phyloP scores from a whole-genome alignment of 2,113 vertebrate species.

The Picathartes gymnocephalus region DNA sequence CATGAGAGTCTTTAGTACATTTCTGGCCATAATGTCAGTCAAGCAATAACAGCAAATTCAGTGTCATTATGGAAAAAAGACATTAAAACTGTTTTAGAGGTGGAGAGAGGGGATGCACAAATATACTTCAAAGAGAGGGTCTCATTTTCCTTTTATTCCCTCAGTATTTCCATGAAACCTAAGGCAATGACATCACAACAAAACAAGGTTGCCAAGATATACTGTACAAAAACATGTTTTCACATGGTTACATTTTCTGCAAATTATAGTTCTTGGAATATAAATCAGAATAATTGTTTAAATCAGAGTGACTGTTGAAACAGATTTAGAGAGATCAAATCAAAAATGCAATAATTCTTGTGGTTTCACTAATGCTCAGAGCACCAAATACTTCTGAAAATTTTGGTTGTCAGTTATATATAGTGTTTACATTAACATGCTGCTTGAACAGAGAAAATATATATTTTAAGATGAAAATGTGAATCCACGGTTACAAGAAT shows the following conservation, averaged over 20 bases:
- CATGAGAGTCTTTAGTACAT: neutral
- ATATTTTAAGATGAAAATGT: conserved; percentile 82
- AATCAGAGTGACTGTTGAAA: conserved; percentile 82
- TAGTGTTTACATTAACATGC: conserved; percentile 81
- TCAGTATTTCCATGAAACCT: conserved; percentile 69
- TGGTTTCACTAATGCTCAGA: conserved; percentile 73
- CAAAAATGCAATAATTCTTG: conserved; percentile 80
- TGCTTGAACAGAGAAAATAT: conserved; percentile 79
- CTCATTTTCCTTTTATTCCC: conserved; percentile 58
- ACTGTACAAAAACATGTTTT: conserved; percentile 76
- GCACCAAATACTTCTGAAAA: conserved; percentile 77
- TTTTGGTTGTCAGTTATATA: conserved; percentile 78
- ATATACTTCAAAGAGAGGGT: conserved; percentile 54
- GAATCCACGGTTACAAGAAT: conserved; percentile 81
- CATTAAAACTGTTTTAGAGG: conserved; percentile 9
- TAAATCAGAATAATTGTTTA: conserved; percentile 85
- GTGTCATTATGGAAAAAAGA: conserved; percentile 2
- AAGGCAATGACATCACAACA: conserved; percentile 78
- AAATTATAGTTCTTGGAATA: conserved; percentile 79
- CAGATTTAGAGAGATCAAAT: conserved; percentile 84
- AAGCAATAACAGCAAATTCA: conserved; percentile 31
- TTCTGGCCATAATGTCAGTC: neutral
- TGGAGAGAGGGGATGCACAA: neutral
- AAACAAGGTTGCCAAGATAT: conserved; percentile 77
- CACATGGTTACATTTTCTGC: conserved; percentile 83